Conservation (phyloP, 2,888 invertebrate species). For the Thecocarcelia acutangulata region DNA sequence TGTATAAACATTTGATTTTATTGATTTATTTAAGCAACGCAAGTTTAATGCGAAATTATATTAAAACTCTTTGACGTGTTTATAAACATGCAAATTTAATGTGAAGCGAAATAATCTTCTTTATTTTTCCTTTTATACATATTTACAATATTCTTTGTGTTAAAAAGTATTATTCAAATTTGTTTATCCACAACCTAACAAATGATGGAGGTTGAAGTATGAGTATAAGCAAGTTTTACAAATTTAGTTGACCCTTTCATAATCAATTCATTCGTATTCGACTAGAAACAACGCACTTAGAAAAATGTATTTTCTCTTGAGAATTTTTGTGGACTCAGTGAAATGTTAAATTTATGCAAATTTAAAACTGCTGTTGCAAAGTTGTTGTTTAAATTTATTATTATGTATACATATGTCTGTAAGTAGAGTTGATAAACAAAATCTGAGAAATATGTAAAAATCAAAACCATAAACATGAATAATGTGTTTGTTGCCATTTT, state of each 20-base stretch:
- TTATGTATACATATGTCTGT: no score
- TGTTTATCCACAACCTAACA: slow-evolving; percentile 5
- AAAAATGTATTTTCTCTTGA: not conserved
- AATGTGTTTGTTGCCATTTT: no score
- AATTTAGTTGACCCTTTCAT: slow-evolving; percentile 22
- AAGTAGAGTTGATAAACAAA: no score
- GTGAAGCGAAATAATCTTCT: slow-evolving; percentile 38
- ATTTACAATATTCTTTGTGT: not conserved
- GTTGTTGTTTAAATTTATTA: no score
- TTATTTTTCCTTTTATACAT: not conserved
- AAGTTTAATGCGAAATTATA: not conserved
- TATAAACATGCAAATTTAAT: slow-evolving; percentile 48
- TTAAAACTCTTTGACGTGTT: not conserved
- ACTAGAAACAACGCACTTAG: not conserved
- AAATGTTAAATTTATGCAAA: slow-evolving; percentile 35
- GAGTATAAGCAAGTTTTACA: not conserved
- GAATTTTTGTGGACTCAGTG: no score
- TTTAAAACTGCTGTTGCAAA: not conserved
- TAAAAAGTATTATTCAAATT: slow-evolving; percentile 52
- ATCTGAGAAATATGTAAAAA: no score
- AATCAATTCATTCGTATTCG: slow-evolving; percentile 17
- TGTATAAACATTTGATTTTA: no score
- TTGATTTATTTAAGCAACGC: no score
- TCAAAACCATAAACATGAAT: no score
- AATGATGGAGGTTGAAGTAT: not conserved